phyloP scores from a whole-genome alignment of 2,797 vertebrate species.

The Mormyrus proboscirostris region DNA sequence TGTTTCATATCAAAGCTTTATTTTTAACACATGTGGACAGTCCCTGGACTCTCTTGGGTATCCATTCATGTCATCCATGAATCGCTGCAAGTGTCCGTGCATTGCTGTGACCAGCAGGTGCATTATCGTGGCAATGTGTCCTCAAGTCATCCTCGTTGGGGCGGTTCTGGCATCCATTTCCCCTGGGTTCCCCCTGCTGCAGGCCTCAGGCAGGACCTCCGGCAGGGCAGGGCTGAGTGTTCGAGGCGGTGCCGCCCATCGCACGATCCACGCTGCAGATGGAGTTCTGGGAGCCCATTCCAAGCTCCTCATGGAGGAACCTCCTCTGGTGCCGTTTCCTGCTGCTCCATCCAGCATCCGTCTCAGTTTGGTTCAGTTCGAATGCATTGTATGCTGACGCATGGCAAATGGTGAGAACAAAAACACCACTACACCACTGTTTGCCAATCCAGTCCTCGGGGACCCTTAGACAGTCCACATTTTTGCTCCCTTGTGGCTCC shows the following conservation, averaged over 20 bases:
- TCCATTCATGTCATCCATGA: neutral
- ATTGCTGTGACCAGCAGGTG: neutral
- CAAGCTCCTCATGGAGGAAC: neutral
- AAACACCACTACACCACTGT: neutral
- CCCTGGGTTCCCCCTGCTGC: neutral
- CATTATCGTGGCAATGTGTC: neutral
- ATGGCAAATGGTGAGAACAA: neutral
- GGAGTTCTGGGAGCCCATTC: neutral
- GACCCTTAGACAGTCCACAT: neutral
- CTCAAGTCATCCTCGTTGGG: neutral
- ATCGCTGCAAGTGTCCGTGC: neutral
- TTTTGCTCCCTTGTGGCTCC: neutral
- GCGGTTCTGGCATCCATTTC: neutral
- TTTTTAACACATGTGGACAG: neutral
- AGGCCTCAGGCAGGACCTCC: neutral
- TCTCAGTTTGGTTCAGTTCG: neutral
- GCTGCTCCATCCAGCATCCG: neutral
- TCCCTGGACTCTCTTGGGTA: neutral
- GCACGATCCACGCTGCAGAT: neutral
- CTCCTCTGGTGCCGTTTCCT: neutral
- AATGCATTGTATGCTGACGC: neutral
- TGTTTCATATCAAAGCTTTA: neutral
- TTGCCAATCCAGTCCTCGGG: neutral
- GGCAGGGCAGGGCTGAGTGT: neutral
- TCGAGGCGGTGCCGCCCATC: neutral